Percentiles rank a stretch among this genome's conserved stretches.
Conservation (phyloP, 2,888 invertebrate genomes). For the Caenorhabditis afra region DNA sequence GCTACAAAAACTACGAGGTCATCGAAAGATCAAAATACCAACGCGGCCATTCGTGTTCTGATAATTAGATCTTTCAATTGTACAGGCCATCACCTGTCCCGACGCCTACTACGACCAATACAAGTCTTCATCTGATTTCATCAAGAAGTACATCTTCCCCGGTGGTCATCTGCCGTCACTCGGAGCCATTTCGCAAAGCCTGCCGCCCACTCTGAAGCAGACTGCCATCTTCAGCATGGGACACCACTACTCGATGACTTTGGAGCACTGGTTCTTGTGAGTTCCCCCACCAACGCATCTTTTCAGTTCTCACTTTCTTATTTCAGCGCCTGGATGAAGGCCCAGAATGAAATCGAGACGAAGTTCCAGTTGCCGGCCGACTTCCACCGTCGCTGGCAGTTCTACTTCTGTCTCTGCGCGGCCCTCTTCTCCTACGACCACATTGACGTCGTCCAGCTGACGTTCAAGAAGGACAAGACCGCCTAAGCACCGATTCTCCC, state of each 20-base stretch:
- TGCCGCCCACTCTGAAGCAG: conserved; percentile 56
- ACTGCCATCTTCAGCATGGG: conserved; percentile 61
- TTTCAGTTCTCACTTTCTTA: background rate
- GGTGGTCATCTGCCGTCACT: conserved; percentile 77
- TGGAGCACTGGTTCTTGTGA: conserved; percentile 73
- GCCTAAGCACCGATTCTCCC: conserved; percentile 10
- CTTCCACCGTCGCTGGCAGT: conserved; percentile 77
- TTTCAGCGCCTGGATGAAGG: conserved; percentile 71
- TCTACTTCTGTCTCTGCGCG: conserved; percentile 75
- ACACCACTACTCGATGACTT: conserved; percentile 73
- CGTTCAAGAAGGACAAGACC: conserved; percentile 60
- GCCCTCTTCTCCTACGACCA: conserved; percentile 73
- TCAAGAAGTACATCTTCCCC: conserved; percentile 78
- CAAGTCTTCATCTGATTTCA: conserved; percentile 73
- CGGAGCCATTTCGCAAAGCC: conserved; percentile 57
- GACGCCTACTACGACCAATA: conserved; percentile 75
- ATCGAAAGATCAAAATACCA: conserved; percentile 23
- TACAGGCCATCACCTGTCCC: conserved; percentile 74
- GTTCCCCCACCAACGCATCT: conserved; percentile 18
- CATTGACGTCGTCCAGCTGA: conserved; percentile 72
- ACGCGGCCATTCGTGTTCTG: background rate
- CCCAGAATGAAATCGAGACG: conserved; percentile 54
- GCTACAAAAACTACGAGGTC: background rate
- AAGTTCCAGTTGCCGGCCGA: conserved; percentile 55
- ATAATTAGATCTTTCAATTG: conserved; percentile 16